Percentiles rank a stretch among this genome's conserved stretches.
Evolutionary conservation across 2,888 invertebrate genomes (phyloP).

Genomic region (Tipula confusa): DNA sequence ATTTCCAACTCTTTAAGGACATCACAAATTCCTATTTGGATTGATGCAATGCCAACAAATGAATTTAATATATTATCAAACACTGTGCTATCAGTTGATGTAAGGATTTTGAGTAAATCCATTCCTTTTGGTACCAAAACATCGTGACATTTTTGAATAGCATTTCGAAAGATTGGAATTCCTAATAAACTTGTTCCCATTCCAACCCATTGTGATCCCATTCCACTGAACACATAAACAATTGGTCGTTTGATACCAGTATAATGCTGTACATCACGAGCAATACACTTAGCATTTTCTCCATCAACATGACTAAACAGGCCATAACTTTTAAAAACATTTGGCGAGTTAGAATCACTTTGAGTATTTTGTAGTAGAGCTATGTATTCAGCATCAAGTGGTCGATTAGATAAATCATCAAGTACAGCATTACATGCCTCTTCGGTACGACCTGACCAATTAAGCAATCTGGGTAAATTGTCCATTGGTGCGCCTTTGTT

Average conservation of each 20-base stretch:
- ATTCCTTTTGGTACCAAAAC: constrained; percentile 58
- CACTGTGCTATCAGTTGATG: constrained; percentile 56
- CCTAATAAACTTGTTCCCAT: constrained; percentile 75
- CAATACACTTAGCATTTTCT: constrained; percentile 45
- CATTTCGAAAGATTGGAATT: constrained; percentile 66
- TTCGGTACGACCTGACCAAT: constrained; percentile 74
- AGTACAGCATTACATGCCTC: constrained; percentile 65
- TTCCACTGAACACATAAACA: constrained; percentile 88
- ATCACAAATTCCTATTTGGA: constrained; percentile 62
- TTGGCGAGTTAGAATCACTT: constrained; percentile 56
- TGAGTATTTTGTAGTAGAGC: constrained; percentile 59
- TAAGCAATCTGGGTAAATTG: constrained; percentile 66
- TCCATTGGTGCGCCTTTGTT: constrained; percentile 61
- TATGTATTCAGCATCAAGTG: constrained; percentile 60
- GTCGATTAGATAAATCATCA: constrained; percentile 57
- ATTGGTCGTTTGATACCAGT: constrained; percentile 64
- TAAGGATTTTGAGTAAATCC: constrained; percentile 61
- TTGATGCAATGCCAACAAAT: constrained; percentile 70
- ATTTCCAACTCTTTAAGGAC: constrained; percentile 58
- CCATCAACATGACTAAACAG: constrained; percentile 47
- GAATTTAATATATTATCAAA: constrained; percentile 64
- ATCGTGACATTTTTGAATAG: constrained; percentile 60
- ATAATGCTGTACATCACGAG: constrained; percentile 58
- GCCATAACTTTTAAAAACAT: constrained; percentile 72
- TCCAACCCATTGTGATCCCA: constrained; percentile 84